phyloP scores from a whole-genome alignment of 2,113 vertebrate genomes.

The Zosterops hypoxanthus region DNA sequence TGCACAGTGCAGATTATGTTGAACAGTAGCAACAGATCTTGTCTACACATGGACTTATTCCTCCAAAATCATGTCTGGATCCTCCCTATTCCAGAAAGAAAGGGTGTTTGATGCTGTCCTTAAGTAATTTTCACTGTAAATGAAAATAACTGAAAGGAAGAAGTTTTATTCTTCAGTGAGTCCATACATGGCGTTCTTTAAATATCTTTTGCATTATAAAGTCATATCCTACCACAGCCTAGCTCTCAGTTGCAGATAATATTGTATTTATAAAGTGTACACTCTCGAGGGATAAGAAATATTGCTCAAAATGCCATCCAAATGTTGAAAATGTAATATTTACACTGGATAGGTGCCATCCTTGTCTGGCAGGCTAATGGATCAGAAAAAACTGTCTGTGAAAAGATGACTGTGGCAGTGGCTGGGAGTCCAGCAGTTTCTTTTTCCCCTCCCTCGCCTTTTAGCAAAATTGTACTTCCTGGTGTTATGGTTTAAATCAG shows the following conservation, averaged over 20 bases:
- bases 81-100: background rate
- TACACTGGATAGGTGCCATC: slow-evolving; percentile 41
- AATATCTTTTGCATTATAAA: slow-evolving; percentile 9
- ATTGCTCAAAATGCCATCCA: background rate
- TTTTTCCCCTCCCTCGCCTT: background rate
- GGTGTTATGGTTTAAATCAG: slow-evolving; percentile 38
- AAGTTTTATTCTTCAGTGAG: background rate
- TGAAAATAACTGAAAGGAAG: slow-evolving; percentile 14
- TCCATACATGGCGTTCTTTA: background rate
- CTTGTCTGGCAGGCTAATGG: slow-evolving; percentile 12
- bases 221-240: background rate
- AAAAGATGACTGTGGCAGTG: slow-evolving; percentile 15
- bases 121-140: background rate
- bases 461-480: slow-evolving; percentile 31
- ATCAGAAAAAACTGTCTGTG: slow-evolving; percentile 33
- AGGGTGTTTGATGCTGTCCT: background rate
- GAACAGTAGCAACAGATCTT: slow-evolving; percentile 38
- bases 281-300: slow-evolving; percentile 6
- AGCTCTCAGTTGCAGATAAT: slow-evolving; percentile 8
- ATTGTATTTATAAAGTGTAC: background rate
- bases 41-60: slow-evolving; percentile 3
- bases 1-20: background rate
- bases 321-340: slow-evolving; percentile 48
- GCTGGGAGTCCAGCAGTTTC: background rate
- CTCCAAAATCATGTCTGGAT: slow-evolving; percentile 7